Evolutionary conservation across 2,113 vertebrate species (phyloP).

Genomic region (Lucifuga dentata): DNA sequence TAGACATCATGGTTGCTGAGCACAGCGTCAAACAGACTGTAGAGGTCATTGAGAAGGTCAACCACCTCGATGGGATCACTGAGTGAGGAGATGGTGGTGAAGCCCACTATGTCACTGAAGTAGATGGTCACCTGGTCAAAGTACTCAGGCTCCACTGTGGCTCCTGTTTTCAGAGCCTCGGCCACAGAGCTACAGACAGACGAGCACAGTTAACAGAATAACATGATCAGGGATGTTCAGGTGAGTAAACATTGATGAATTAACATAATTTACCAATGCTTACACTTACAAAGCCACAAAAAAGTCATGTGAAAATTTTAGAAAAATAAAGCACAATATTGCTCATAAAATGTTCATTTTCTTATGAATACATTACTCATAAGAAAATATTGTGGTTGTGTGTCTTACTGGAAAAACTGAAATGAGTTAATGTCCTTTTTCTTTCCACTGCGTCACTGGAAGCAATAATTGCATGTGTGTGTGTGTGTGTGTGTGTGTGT

Average conservation of each 20-base stretch:
- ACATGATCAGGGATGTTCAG: background rate
- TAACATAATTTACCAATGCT: no score
- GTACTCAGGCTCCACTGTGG: conserved; percentile 90
- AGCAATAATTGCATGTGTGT: no score
- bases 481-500: background rate
- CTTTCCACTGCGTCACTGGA: no score
- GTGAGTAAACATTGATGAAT: background rate
- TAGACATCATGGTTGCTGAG: conserved; percentile 93
- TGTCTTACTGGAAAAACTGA: no score
- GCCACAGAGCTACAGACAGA: conserved; percentile 87
- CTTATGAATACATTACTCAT: no score
- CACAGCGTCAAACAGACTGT: conserved; percentile 91
- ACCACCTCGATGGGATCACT: conserved; percentile 94
- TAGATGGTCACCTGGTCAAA: conserved; percentile 96
- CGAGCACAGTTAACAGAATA: background rate
- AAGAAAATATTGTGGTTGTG: no score
- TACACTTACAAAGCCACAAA: no score
- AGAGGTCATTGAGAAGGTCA: conserved; percentile 94
- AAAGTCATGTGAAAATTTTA: no score
- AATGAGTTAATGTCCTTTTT: no score
- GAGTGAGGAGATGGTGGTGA: conserved; percentile 94
- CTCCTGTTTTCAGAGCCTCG: conserved; percentile 92
- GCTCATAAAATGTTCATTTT: background rate
- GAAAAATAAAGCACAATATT: no score
- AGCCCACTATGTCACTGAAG: conserved; percentile 94